phyloP scores from a whole-genome alignment of 2,113 vertebrate species.

The Anser brachyrhynchus region DNA sequence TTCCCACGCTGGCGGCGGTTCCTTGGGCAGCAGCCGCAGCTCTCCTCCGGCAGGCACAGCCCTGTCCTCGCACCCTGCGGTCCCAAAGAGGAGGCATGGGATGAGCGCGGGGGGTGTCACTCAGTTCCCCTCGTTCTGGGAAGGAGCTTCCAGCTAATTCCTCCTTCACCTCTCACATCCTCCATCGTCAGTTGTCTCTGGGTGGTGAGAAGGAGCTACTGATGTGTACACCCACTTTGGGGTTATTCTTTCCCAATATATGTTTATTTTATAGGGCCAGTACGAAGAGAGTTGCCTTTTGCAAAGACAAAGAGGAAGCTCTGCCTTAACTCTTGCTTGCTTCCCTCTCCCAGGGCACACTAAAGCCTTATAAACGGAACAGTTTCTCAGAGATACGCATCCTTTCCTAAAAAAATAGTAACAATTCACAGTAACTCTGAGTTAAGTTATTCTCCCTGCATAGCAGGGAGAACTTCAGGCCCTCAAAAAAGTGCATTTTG shows the following conservation, averaged over 20 bases:
- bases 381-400: background rate
- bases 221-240: background rate
- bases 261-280: background rate
- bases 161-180: background rate
- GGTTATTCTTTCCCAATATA: background rate
- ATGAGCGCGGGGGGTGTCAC: background rate
- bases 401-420: background rate
- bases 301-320: background rate
- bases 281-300: background rate
- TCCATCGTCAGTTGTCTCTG: background rate
- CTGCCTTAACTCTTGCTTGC: background rate
- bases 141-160: background rate
- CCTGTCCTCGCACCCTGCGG: background rate
- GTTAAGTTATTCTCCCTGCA: too few relatives aligned
- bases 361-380: background rate
- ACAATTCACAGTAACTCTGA: background rate
- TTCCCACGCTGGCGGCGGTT: accelerated
- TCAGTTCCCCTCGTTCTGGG: background rate
- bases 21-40: background rate
- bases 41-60: background rate
- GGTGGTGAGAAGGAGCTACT: background rate
- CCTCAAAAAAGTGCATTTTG: background rate
- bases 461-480: background rate
- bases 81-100: background rate
- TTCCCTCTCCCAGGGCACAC: background rate